Conservation (phyloP, 2,888 invertebrate genomes). For the Abscondita cerata region DNA sequence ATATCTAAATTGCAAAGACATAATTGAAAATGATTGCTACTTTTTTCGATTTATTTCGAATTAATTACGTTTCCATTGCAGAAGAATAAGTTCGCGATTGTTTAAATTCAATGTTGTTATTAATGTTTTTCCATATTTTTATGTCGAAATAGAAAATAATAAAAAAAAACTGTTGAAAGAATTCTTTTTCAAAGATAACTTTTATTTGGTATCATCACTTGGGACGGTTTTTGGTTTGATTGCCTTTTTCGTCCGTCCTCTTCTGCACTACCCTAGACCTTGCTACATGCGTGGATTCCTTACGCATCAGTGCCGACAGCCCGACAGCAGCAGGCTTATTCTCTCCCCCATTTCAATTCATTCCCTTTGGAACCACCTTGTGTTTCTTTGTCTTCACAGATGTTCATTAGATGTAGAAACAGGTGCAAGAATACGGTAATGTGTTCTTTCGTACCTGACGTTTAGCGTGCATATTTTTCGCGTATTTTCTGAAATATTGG, state of each 20-base stretch:
- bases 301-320: constrained; percentile 42
- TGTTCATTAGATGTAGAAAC: constrained; percentile 12
- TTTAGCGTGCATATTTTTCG: no score
- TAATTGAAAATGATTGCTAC: no score
- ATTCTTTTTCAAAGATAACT: constrained; percentile 1
- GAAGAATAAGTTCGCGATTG: no score
- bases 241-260: constrained; percentile 19
- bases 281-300: constrained; percentile 47
- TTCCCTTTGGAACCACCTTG: constrained; percentile 18
- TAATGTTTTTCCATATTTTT: no score
- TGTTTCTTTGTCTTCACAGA: constrained; percentile 13
- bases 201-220: constrained; percentile 17
- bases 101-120: no score
- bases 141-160: no score
- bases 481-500: no score
- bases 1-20: no score
- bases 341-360: constrained; percentile 34
- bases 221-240: constrained; percentile 21
- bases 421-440: neutral
- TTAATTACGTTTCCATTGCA: no score
- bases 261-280: constrained; percentile 19
- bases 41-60: no score
- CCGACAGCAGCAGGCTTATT: constrained; percentile 38
- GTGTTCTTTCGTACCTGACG: neutral
- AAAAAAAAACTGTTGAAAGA: neutral